Base-by-base conservation (phyloP, 2,113 vertebrate genomes). In the Ameiurus melas region DNA sequence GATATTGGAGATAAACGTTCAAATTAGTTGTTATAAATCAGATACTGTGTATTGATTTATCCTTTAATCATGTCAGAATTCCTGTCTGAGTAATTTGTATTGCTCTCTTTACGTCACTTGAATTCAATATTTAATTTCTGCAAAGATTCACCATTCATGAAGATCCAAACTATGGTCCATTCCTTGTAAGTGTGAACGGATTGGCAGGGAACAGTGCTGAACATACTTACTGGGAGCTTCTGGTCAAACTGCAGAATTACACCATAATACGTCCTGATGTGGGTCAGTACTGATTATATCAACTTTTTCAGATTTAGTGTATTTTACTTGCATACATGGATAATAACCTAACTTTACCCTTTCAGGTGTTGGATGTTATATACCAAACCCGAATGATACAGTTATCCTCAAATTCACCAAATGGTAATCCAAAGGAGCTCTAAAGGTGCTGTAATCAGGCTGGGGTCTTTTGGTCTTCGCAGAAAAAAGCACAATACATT, bases 181-280 rank as follows among this genome's bases (percentile, higher is more conserved):
- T 55, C n/a, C 90, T 90, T 43, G 86, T 62, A 55, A 92, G 89
- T 55, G 88, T 92, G 58, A 92, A 92, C 20, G 91, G 91, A 9
- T 1, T 90, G 43, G 84, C 86, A 84, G 88, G 88, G 4, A 78
- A 73, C 9, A 1, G 47, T 9, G 8, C 62, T 39, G 22, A 80
- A 1, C 81, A 17, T 12, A 89, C 88, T 4, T 90, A 92, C 90
- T 92, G 89, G 91, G 86, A 89, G 85, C 57, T 90, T 33, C 87
- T 92, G 22, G 90, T 64, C 16, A 17, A 79, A 79, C n/a, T 60
- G 10, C 0, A 4, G 55, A 86, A 85, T 53, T 88, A 85, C 9
- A 88, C 81, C 14, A 78, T 83, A 39, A 86, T 89, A 36, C 83
- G 75, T 25, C 84, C 89, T 79, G 86, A 92, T 71, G 86, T 88